Conservation (phyloP, 2,113 vertebrate species). For the Dryoscopus gambensis region DNA sequence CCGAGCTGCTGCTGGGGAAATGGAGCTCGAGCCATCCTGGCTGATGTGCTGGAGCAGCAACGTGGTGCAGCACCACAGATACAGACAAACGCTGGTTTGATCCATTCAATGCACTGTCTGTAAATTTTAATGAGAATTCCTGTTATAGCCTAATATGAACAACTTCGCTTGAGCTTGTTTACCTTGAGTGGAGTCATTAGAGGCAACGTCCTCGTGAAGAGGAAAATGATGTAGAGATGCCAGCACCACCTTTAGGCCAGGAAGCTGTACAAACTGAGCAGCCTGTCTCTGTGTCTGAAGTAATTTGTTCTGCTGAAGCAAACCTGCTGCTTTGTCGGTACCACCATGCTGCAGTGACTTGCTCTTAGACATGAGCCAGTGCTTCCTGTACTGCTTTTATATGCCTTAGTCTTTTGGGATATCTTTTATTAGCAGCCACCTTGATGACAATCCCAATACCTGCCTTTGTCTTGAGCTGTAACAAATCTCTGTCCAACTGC, state of each 20-base stretch:
- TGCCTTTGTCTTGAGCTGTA: not conserved
- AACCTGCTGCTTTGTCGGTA: not conserved
- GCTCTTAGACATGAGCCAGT: not conserved
- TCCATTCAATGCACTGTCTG: not conserved
- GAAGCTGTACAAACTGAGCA: not conserved
- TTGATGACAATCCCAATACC: not conserved
- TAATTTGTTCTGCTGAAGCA: not conserved
- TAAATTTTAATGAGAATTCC: not conserved
- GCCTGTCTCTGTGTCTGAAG: not conserved
- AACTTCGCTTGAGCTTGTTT: not conserved
- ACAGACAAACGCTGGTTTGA: not conserved
- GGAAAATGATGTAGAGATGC: not conserved
- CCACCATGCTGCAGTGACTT: accelerated
- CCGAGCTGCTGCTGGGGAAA: not conserved
- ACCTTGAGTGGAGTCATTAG: not conserved
- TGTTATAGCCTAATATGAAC: not conserved
- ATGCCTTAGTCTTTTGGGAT: not conserved
- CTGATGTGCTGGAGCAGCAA: not conserved
- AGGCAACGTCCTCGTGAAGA: not conserved
- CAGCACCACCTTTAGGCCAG: not conserved
- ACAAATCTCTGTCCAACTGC: not conserved
- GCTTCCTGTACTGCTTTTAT: not conserved
- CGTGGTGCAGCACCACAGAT: not conserved
- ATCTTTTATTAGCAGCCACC: not conserved
- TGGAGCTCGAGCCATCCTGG: not conserved